Conservation (phyloP, 1,140 invertebrate species). For the Adoxophyes honmai region DNA sequence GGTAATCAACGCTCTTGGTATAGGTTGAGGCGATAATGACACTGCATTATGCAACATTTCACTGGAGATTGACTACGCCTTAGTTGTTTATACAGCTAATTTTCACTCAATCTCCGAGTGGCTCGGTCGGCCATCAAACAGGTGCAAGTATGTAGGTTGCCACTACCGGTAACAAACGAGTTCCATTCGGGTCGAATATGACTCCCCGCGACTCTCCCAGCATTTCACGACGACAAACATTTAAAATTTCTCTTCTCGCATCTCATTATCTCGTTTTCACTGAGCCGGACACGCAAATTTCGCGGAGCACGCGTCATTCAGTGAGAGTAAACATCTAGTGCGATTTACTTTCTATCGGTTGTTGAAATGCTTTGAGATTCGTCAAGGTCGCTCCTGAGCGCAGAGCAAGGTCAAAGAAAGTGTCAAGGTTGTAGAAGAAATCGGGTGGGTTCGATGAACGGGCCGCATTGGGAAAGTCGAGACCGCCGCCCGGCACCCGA, state of each 20-base stretch:
- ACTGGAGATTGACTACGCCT: background rate
- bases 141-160: slow-evolving; percentile 19
- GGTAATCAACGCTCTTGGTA: background rate
- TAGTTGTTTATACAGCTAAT: slow-evolving; percentile 3
- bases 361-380: slow-evolving; percentile 27
- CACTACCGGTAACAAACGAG: slow-evolving; percentile 52
- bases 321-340: slow-evolving; percentile 63
- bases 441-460: slow-evolving; percentile 61
- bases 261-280: slow-evolving; percentile 74
- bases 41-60: slow-evolving; percentile 12
- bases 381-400: slow-evolving; percentile 53
- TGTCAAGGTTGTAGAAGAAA: slow-evolving; percentile 74
- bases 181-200: slow-evolving; percentile 66
- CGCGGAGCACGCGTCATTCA: slow-evolving; percentile 52
- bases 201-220: slow-evolving; percentile 61
- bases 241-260: slow-evolving; percentile 76
- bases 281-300: slow-evolving; percentile 62
- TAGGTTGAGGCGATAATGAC: background rate
- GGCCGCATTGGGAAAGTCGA: slow-evolving; percentile 63
- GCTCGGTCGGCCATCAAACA: background rate
- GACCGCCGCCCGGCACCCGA: slow-evolving; percentile 36
- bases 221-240: slow-evolving; percentile 71
- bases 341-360: slow-evolving; percentile 62
- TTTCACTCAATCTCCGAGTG: slow-evolving; percentile 7
- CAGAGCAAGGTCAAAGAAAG: slow-evolving; percentile 67